A percentile compares a stretch with the other conserved stretches of the same genome.
These are phyloP conservation scores for Trichoplusia ni DNA, from an alignment of 1,140 invertebrate genomes.

Conservation along the genomic window DNA sequence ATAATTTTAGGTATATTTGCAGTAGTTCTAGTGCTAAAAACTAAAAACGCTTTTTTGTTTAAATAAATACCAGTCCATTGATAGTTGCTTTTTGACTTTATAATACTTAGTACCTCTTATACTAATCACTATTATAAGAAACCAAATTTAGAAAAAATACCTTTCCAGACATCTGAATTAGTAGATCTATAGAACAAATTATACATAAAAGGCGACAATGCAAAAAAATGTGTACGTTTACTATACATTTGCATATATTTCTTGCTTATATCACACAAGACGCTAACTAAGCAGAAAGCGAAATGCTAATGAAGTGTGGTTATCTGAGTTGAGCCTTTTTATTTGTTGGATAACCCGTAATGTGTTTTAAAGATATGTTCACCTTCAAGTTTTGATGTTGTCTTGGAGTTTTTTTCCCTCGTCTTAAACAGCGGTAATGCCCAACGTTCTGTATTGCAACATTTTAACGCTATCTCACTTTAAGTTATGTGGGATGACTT, in stretches of 20 bases:
- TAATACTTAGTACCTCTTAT: too few relatives aligned
- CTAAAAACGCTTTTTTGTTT: too few relatives aligned
- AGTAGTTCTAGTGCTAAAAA: too few relatives aligned
- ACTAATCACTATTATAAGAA: too few relatives aligned
- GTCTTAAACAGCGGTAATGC: constrained; percentile 33
- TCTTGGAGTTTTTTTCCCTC: constrained; percentile 39
- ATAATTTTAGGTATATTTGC: too few relatives aligned
- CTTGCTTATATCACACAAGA: constrained; percentile 31
- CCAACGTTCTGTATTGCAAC: constrained; percentile 30
- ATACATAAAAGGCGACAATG: not conserved
- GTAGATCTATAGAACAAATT: constrained; percentile 10
- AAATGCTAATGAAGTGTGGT: constrained; percentile 52
- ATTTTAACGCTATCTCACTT: constrained; percentile 21
- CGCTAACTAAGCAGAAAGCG: constrained; percentile 42
- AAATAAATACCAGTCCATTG: too few relatives aligned
- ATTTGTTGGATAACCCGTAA: constrained; percentile 53
- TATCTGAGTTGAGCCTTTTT: constrained; percentile 46
- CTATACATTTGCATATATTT: constrained; percentile 38
- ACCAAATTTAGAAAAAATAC: too few relatives aligned
- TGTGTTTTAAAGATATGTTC: constrained; percentile 54
- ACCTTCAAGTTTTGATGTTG: constrained; percentile 49
- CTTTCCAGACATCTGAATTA: too few relatives aligned
- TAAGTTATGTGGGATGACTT: not conserved
- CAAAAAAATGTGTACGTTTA: constrained; percentile 31
- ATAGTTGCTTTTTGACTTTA: too few relatives aligned